Evolutionary conservation across 2,888 invertebrate species (phyloP).

Genomic region (Polydrusus tereticollis): DNA sequence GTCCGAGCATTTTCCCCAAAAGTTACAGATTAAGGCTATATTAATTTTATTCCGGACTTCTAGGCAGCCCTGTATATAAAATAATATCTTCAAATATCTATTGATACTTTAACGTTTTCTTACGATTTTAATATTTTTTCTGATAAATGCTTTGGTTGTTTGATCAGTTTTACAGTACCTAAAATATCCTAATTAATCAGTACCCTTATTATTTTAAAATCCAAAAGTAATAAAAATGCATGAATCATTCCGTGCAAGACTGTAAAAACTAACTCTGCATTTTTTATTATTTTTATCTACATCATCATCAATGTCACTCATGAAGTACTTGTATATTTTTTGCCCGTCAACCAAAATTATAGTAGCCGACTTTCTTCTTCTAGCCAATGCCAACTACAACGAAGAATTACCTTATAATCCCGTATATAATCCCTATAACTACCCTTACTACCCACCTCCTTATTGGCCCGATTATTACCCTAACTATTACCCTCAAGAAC

Average conservation of each 20-base stretch:
- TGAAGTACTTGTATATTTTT: neutral
- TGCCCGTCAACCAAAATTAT: neutral
- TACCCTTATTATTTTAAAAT: neutral
- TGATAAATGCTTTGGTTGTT: neutral
- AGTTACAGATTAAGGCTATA: no score
- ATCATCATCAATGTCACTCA: slow-evolving; percentile 14
- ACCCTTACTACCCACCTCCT: slow-evolving; percentile 59
- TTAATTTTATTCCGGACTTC: no score
- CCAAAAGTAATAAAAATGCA: neutral
- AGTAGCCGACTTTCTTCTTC: slow-evolving; percentile 57
- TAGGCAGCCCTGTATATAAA: no score
- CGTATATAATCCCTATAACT: slow-evolving; percentile 52
- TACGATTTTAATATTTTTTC: no score
- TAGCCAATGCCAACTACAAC: slow-evolving; percentile 65
- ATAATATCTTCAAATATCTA: no score
- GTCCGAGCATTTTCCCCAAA: no score
- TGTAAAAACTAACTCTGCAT: slow-evolving; percentile 32
- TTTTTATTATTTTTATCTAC: slow-evolving; percentile 17
- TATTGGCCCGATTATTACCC: slow-evolving; percentile 58
- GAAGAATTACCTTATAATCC: slow-evolving; percentile 61
- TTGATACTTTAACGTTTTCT: no score
- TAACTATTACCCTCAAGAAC: slow-evolving; percentile 23
- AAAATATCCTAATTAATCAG: no score
- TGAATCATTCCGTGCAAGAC: slow-evolving; percentile 12
- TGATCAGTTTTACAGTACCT: no score